phyloP scores from a whole-genome alignment of 2,113 vertebrate species.

The Pleuronectes platessa region DNA sequence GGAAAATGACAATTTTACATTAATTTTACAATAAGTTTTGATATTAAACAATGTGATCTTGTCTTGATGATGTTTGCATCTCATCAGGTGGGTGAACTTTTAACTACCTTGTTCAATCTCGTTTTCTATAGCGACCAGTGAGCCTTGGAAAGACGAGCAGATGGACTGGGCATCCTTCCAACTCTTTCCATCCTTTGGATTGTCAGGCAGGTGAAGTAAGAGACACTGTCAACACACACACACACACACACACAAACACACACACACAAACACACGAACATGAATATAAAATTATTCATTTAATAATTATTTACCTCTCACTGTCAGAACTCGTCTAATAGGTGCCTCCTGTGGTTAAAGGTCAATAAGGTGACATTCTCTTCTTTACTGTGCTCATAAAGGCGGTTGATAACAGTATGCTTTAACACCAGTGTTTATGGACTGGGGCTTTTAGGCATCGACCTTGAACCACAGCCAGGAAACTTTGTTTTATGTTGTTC shows the following conservation, averaged over 20 bases:
- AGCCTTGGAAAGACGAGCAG: conserved; percentile 83
- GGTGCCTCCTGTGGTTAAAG: too few relatives aligned
- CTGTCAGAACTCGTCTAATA: too few relatives aligned
- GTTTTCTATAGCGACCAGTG: conserved; percentile 86
- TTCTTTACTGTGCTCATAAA: too few relatives aligned
- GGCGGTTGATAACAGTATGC: too few relatives aligned
- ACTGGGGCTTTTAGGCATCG: not conserved
- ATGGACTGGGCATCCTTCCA: conserved; percentile 88
- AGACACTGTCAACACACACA: conserved; percentile 85
- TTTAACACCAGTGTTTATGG: not conserved
- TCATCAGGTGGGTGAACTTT: not conserved
- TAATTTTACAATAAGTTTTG: too few relatives aligned
- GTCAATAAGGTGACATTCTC: too few relatives aligned
- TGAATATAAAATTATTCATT: not conserved
- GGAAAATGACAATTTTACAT: not conserved
- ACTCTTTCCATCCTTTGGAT: conserved; percentile 80
- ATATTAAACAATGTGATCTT: not conserved
- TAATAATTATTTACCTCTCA: too few relatives aligned
- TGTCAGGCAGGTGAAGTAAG: conserved; percentile 86
- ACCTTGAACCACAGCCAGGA: not conserved
- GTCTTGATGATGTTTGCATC: not conserved
- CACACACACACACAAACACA: conserved; percentile 7
- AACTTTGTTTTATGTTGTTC: not conserved
- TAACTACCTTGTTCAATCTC: conserved; percentile 93
- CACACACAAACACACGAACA: too few relatives aligned